Conservation (phyloP, 2,113 vertebrate species). For the Tympanuchus pallidicinctus region DNA sequence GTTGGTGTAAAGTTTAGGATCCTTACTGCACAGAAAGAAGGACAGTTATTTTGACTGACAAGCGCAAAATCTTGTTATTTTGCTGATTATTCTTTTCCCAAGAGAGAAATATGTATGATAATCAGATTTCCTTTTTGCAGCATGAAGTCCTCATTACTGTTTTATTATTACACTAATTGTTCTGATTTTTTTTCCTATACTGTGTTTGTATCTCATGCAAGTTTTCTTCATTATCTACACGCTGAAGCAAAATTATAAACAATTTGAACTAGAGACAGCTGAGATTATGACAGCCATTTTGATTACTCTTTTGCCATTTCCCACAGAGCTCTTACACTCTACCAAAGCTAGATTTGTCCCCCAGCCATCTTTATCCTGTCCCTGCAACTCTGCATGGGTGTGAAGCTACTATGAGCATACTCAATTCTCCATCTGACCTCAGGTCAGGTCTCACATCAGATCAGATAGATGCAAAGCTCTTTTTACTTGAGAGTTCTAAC, state of each 20-base stretch:
- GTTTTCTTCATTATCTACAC: background rate
- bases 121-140: background rate
- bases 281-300: fast-evolving
- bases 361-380: background rate
- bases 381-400: background rate
- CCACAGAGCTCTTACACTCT: background rate
- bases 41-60: background rate
- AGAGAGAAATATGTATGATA: background rate
- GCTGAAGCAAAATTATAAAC: background rate
- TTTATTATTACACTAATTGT: background rate
- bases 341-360: background rate
- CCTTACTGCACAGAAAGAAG: background rate
- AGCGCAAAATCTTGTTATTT: background rate
- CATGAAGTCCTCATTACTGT: background rate
- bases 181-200: background rate
- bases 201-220: background rate
- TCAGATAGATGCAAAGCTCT: background rate
- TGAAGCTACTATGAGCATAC: background rate
- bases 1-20: background rate
- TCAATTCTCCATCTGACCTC: background rate
- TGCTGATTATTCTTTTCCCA: background rate
- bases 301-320: background rate
- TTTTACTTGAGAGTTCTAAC: fast-evolving
- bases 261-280: background rate
- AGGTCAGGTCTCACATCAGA: fast-evolving